These are phyloP conservation scores for Reticulitermes lucifugus DNA, from an alignment of 2,888 invertebrate genomes.

Conservation along the genomic window DNA sequence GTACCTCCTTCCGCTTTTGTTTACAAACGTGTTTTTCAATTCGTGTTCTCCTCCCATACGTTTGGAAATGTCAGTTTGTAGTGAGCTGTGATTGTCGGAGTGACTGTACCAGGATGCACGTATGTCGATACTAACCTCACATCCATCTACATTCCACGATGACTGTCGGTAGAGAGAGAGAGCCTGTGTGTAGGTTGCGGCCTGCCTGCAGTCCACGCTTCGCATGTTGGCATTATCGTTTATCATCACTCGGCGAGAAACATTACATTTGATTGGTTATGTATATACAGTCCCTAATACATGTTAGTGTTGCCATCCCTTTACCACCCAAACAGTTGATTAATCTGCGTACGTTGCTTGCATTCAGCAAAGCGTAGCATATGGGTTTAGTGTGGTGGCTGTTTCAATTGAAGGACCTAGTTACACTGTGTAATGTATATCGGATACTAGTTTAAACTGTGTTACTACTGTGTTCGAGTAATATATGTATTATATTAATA, in stretches of 20 bases:
- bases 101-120: neutral
- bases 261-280: conserved; percentile 26
- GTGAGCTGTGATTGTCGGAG: neutral
- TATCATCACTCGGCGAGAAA: conserved; percentile 21
- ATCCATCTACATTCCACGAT: conserved; percentile 1
- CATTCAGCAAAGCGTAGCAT: neutral
- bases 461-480: neutral
- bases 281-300: conserved; percentile 9
- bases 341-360: conserved; percentile 4
- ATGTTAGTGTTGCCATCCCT: neutral
- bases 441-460: neutral
- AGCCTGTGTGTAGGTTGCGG: neutral
- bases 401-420: neutral
- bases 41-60: too few relatives aligned
- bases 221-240: conserved; percentile 9
- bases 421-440: neutral
- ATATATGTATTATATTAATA: neutral
- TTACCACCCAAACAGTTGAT: conserved; percentile 24
- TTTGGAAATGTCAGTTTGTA: neutral
- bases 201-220: neutral
- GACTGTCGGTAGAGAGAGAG: neutral
- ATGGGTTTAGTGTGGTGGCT: neutral
- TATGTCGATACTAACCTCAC: neutral
- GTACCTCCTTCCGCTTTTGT: too few relatives aligned
- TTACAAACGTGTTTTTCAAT: too few relatives aligned